These are phyloP conservation scores for Graptemys geographica DNA, from an alignment of 2,797 vertebrate species.

Conservation along the genomic window DNA sequence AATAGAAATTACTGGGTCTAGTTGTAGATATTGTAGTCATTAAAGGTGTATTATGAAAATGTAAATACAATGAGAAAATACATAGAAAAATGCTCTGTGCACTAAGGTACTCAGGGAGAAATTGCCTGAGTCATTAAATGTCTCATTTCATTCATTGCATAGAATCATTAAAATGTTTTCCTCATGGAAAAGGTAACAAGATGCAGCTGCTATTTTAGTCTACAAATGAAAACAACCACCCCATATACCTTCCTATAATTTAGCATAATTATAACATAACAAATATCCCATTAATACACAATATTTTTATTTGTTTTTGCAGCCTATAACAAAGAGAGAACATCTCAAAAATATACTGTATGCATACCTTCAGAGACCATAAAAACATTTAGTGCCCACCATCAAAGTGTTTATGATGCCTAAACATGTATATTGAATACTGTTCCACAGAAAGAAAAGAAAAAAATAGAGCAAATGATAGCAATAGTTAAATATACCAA, in stretches of 20 bases:
- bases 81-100: not conserved
- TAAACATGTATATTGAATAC: not conserved
- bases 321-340: not conserved
- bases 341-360: not conserved
- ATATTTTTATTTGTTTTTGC: constrained; percentile 2
- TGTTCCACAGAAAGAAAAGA: not conserved
- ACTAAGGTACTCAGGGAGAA: constrained; percentile 37
- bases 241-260: constrained; percentile 2
- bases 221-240: constrained; percentile 33
- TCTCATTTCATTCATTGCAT: constrained; percentile 38
- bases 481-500: constrained; percentile 17
- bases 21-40: not conserved
- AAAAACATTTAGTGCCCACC: not conserved
- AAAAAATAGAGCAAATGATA: not conserved
- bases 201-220: constrained; percentile 55
- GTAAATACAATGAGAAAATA: constrained; percentile 13
- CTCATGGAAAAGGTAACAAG: not conserved
- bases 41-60: constrained; percentile 10
- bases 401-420: not conserved
- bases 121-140: constrained; percentile 58
- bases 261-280: not conserved
- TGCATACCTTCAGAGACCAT: not conserved
- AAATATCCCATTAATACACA: constrained; percentile 12
- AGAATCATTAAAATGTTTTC: not conserved
- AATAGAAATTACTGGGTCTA: constrained; percentile 17